A percentile compares a stretch with the other conserved stretches of the same genome.
Conservation (phyloP, 2,113 vertebrate species). For the Hippocampus barbouri region DNA sequence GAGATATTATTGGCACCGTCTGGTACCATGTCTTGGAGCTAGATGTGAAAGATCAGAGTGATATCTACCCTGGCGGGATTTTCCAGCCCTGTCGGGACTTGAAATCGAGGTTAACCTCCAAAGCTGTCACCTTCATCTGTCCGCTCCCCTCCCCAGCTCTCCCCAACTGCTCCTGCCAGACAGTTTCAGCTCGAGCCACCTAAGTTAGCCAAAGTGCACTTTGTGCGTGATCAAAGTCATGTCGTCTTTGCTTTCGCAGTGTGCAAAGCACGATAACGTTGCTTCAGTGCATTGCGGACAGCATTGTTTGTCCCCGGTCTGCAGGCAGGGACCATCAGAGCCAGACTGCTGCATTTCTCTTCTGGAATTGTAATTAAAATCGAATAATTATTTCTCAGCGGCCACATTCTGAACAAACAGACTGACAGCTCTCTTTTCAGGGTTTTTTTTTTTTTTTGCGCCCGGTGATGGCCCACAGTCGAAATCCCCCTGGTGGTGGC, state of each 20-base stretch:
- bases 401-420: slow-evolving; percentile 66
- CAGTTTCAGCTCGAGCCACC: slow-evolving; percentile 54
- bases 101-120: slow-evolving; percentile 69
- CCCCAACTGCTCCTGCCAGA: slow-evolving; percentile 35
- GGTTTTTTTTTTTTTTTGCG: slow-evolving; percentile 13
- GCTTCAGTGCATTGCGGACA: slow-evolving; percentile 36
- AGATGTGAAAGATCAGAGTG: slow-evolving; percentile 66
- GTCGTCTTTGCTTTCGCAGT: slow-evolving; percentile 46
- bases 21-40: slow-evolving; percentile 59
- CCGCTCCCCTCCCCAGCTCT: slow-evolving; percentile 16
- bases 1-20: slow-evolving; percentile 63
- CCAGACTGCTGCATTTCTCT: slow-evolving; percentile 47
- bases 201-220: slow-evolving; percentile 61
- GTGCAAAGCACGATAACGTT: slow-evolving; percentile 65
- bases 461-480: slow-evolving; percentile 49
- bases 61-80: slow-evolving; percentile 54
- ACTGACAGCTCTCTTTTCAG: slow-evolving; percentile 54
- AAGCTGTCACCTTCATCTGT: slow-evolving; percentile 69
- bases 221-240: slow-evolving; percentile 49
- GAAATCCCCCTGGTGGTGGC: slow-evolving; percentile 49
- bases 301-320: slow-evolving; percentile 21
- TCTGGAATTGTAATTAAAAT: slow-evolving; percentile 70
- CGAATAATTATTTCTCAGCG: slow-evolving; percentile 68
- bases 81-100: slow-evolving; percentile 45
- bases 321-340: slow-evolving; percentile 33